Evolutionary conservation across 2,888 invertebrate genomes (phyloP), one percentile per base, ranked within the genome.

Genomic region (Melieria crassipennis): DNA sequence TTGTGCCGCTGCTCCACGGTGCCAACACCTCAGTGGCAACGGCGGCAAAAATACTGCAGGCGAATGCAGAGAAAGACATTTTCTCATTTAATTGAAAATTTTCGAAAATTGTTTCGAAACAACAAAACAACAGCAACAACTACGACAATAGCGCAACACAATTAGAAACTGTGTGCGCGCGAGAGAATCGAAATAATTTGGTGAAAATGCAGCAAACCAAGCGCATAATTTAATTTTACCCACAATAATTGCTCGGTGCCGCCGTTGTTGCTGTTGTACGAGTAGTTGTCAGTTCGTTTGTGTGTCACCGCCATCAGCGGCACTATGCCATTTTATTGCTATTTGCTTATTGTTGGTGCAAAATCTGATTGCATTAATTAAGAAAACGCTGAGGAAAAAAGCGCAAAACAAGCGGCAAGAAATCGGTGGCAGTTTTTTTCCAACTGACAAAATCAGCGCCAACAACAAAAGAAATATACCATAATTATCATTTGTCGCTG

Each of bases 151-250:
- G 30, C 66, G 62, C 45, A 13, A 7, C 16, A 57, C 65, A 65
- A 65, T 60, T 45, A 65, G 61, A 60, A 61, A 67, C 67, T 60
- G 61, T 67, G 67, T 61, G 50, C 7, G 50, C 61, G 56, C 56
- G 62, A 55, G 67, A 43, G 64, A 72, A 72, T 64, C 56, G 42
- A 65, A 68, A 64, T 63, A 66, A 73, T 70, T 75, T 65, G 70
- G 63, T 45, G 80, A 80, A 82, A 81, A 80, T 78, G 79, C 75
- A 78, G 71, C 77, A 78, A 82, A 76, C 79, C 79, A 80, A 79
- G 81, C 81, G 82, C 80, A 78, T 81, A 81, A 81, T 82, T 81
- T 77, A 80, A 82, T 81, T 81, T 79, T 75, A 79, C 63, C 61
- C 69, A 55, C 65, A 68, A 65, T 74, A 69, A 71, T 74, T 74